Base-by-base conservation (phyloP, 2,797 vertebrate species). In the Amniataba percoides region DNA sequence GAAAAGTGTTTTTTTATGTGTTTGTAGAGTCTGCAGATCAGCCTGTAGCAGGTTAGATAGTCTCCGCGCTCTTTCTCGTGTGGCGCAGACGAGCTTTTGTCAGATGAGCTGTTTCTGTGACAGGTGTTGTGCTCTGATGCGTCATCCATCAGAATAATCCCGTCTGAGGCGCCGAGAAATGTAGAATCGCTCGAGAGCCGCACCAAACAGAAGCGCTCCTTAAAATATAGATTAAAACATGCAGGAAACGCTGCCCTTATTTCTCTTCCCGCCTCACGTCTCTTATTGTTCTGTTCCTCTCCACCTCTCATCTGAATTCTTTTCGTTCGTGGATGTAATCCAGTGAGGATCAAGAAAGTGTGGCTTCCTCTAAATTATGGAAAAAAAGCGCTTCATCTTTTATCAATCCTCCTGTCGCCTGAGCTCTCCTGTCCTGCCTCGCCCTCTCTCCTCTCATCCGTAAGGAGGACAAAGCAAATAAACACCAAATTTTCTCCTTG, bases 101-200 rank as follows among this genome's bases (percentile, higher is more conserved):
- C 80, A 74, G 77, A 85, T 67, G 80, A 76, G 83, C 68, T 77
- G 58, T 72, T 78, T 65, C 58, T 63, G 62, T 78, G 83, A 85
- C 89, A 88, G 87, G 83, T 89, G 89, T 70, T 77, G 0, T 60
- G 71, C 74, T 85, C 73, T 85, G 68, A 86, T 77, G 85, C 59
- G n/a, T 82, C 83, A 87, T 89, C 80, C 80, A 43, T 86, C 83
- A 76, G 63, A 81, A 83, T 74, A 75, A 88, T 77, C 85, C 77
- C 4, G 63, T 71, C 55, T 66, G 77, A 64, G 82, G 56, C 11
- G 5, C 57, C 0, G 71, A 51, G 71, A 71, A 46, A 71, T n/a
- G 58, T 16, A 7, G 65, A 77, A 36, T 66, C 58, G 13, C 72
- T 49, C 12, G 56, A 69, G 74, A 88, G 46, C 36, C 1, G 21